Conservation (phyloP, 2,888 invertebrate species). For the Carpatolechia fugitivella region DNA sequence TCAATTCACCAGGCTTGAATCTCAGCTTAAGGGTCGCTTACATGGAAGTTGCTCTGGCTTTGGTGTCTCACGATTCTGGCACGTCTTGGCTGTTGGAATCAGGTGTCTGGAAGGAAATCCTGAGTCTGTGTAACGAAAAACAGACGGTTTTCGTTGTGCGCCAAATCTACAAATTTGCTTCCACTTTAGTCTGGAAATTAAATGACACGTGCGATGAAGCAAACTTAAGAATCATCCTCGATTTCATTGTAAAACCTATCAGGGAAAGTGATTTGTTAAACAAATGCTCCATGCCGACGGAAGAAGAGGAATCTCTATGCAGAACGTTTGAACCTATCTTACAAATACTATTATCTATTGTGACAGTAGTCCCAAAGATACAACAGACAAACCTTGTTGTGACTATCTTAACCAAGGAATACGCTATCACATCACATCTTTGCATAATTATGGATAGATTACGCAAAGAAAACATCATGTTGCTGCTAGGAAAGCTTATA, state of each 20-base stretch:
- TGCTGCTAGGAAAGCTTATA: conserved; percentile 70
- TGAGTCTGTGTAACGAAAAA: conserved; percentile 81
- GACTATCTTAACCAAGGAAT: conserved; percentile 46
- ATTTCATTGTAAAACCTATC: conserved; percentile 78
- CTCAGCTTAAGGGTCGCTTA: conserved; percentile 84
- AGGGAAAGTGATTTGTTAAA: conserved; percentile 74
- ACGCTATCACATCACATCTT: conserved; percentile 54
- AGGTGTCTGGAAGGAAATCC: conserved; percentile 82
- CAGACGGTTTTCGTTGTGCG: conserved; percentile 86
- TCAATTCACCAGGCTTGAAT: conserved; percentile 55
- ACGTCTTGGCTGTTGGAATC: conserved; percentile 81
- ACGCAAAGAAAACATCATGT: conserved; percentile 63
- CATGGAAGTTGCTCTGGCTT: conserved; percentile 80
- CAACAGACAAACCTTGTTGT: conserved; percentile 52
- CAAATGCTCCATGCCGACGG: conserved; percentile 66
- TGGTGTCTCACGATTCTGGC: conserved; percentile 82
- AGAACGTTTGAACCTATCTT: conserved; percentile 77
- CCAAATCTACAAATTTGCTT: conserved; percentile 82
- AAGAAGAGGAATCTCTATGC: conserved; percentile 72
- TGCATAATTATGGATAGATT: conserved; percentile 57
- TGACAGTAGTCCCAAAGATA: conserved; percentile 71
- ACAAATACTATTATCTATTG: conserved; percentile 75
- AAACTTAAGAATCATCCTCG: conserved; percentile 77
- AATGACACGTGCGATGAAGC: conserved; percentile 65
- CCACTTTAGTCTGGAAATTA: conserved; percentile 78